A percentile compares a stretch with the other conserved stretches of the same genome.
Evolutionary conservation across 2,797 vertebrate genomes (phyloP).

Genomic region (Naso thynnoides): DNA sequence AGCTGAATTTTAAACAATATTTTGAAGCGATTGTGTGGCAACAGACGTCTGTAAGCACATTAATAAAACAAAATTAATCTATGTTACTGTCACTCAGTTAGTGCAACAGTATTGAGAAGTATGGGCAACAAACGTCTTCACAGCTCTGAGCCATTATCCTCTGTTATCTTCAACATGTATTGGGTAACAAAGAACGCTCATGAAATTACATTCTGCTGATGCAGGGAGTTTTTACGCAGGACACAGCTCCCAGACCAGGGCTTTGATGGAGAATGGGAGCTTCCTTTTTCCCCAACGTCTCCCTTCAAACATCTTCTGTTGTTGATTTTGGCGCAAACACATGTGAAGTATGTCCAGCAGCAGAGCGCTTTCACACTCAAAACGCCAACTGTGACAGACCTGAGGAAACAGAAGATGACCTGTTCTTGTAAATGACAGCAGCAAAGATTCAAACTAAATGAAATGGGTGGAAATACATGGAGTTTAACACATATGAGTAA

Average conservation of each 20-base stretch:
- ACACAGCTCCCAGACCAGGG: constrained; percentile 44
- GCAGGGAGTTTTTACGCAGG: constrained; percentile 45
- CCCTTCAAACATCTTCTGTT: constrained; percentile 25
- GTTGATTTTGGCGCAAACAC: constrained; percentile 59
- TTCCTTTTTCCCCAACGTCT: constrained; percentile 45
- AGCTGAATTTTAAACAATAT: constrained; percentile 6
- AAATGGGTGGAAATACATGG: constrained; percentile 15
- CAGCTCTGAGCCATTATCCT: background rate
- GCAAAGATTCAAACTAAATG: background rate
- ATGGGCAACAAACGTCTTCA: constrained; percentile 3
- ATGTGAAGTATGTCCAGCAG: constrained; percentile 17
- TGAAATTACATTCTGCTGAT: constrained; percentile 53
- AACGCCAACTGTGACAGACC: constrained; percentile 84
- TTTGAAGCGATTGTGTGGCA: background rate
- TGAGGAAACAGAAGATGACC: constrained; percentile 62
- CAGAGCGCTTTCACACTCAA: constrained; percentile 54
- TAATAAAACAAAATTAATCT: background rate
- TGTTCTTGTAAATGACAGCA: constrained; percentile 34
- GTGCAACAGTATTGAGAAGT: constrained; percentile 17
- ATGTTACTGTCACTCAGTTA: constrained; percentile 2
- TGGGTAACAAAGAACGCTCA: constrained; percentile 31
- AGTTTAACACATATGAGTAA: constrained; percentile 19
- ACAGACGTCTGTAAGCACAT: background rate
- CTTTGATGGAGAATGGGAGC: constrained; percentile 20
- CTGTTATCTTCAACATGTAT: constrained; percentile 9